phyloP scores from a whole-genome alignment of 2,113 vertebrate species.

The Mormoops blainvillei region DNA sequence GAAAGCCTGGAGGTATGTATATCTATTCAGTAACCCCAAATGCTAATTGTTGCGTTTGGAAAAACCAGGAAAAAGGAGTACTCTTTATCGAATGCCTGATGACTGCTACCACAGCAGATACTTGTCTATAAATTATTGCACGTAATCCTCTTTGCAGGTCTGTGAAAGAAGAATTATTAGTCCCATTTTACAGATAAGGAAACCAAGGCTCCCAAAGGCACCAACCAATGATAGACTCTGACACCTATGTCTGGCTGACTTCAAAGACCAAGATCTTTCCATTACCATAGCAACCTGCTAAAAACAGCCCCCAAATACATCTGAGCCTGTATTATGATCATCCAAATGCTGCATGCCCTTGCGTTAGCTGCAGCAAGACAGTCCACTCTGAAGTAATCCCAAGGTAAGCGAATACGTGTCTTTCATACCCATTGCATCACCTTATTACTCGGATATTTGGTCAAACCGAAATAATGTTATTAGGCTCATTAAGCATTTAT shows the following conservation, averaged over 20 bases:
- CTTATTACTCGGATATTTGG: not conserved
- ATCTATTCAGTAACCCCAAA: not conserved
- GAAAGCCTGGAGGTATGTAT: not conserved
- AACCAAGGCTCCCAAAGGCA: not conserved
- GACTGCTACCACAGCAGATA: not conserved
- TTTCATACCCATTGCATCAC: not conserved
- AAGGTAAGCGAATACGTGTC: not conserved
- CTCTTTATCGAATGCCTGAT: not conserved
- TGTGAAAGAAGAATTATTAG: not conserved
- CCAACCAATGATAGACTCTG: not conserved
- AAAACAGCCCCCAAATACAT: not conserved
- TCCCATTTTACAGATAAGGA: not conserved
- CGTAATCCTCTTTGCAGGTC: not conserved
- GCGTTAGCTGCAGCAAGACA: not conserved
- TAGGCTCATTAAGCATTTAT: not conserved
- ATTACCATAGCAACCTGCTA: not conserved
- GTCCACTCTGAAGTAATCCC: not conserved
- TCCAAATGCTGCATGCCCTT: rapidly evolving
- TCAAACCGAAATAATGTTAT: not conserved
- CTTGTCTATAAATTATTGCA: not conserved
- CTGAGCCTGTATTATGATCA: not conserved
- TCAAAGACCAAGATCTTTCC: not conserved
- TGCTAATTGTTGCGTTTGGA: not conserved
- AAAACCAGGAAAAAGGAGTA: not conserved
- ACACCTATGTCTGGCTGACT: not conserved